A percentile compares a stretch with the other conserved stretches of the same genome.
Conservation (phyloP, 2,888 invertebrate species). For the Drosophila ezoana region DNA sequence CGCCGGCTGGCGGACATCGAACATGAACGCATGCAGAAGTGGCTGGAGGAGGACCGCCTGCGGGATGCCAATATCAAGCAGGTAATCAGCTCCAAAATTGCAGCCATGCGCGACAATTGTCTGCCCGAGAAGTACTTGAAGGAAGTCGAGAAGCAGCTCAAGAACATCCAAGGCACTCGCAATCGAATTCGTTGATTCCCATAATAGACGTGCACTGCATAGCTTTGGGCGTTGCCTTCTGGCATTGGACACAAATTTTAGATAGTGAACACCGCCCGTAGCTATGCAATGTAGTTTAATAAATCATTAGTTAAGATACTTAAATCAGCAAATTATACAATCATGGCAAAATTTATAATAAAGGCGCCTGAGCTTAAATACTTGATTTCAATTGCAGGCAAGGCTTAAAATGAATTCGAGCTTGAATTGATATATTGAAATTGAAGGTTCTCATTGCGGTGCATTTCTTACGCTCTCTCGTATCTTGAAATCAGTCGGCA, state of each 20-base stretch:
- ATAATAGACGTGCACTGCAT: conserved; percentile 21
- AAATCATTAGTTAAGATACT: background rate
- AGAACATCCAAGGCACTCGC: conserved; percentile 63
- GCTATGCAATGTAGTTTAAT: conserved; percentile 36
- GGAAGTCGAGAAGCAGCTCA: conserved; percentile 83
- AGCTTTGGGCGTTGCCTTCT: conserved; percentile 24
- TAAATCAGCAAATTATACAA: background rate
- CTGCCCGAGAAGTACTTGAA: conserved; percentile 84
- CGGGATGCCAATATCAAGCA: conserved; percentile 82
- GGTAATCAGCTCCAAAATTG: conserved; percentile 83
- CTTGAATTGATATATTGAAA: background rate
- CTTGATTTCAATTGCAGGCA: no score
- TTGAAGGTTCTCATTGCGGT: background rate
- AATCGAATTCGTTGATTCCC: conserved; percentile 61
- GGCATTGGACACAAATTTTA: background rate
- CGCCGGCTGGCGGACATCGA: conserved; percentile 77
- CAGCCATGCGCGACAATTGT: conserved; percentile 83
- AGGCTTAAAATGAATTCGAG: no score
- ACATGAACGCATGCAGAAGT: conserved; percentile 78
- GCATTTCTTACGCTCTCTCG: background rate
- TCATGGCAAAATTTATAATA: background rate
- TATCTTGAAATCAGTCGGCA: background rate
- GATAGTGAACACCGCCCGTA: conserved; percentile 25
- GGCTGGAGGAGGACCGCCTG: conserved; percentile 81
- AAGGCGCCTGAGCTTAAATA: no score